Conservation (phyloP, 2,113 vertebrate genomes). For the Amphilophus citrinellus region DNA sequence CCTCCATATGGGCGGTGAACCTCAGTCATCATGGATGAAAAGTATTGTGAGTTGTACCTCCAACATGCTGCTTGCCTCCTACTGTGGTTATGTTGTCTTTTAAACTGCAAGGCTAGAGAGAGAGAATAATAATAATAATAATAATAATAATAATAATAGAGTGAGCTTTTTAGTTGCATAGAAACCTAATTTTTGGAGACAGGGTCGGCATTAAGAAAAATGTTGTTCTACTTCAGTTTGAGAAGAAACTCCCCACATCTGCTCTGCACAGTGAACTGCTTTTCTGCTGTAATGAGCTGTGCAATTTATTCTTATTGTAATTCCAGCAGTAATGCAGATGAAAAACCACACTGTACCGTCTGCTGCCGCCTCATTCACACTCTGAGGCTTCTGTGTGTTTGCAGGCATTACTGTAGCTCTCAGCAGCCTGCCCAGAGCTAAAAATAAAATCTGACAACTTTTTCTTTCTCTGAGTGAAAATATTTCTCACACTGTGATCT, state of each 20-base stretch:
- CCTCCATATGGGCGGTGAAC: not conserved
- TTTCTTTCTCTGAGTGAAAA: not conserved
- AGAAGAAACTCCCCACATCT: not conserved
- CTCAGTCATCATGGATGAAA: not conserved
- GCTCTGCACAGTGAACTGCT: not conserved
- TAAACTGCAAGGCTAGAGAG: not conserved
- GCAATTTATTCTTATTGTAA: not conserved
- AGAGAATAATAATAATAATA: not conserved
- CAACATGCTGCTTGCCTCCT: not conserved
- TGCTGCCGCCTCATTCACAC: not conserved
- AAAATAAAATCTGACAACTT: slow-evolving; percentile 21
- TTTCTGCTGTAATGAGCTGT: not conserved
- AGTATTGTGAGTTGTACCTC: not conserved
- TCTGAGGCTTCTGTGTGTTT: not conserved
- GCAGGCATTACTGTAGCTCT: not conserved
- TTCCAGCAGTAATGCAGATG: not conserved
- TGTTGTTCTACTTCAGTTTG: not conserved
- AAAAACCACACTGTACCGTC: not conserved
- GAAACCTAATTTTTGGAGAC: not conserved
- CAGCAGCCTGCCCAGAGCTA: slow-evolving; percentile 7
- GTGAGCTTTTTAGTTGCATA: not conserved
- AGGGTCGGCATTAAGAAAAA: not conserved
- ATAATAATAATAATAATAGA: not conserved
- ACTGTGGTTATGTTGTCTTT: not conserved
- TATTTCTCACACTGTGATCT: slow-evolving; percentile 4